A percentile compares a stretch with the other conserved stretches of the same genome.
phyloP scores from a whole-genome alignment of 2,797 vertebrate species.

The Paedocypris micromegethes region DNA sequence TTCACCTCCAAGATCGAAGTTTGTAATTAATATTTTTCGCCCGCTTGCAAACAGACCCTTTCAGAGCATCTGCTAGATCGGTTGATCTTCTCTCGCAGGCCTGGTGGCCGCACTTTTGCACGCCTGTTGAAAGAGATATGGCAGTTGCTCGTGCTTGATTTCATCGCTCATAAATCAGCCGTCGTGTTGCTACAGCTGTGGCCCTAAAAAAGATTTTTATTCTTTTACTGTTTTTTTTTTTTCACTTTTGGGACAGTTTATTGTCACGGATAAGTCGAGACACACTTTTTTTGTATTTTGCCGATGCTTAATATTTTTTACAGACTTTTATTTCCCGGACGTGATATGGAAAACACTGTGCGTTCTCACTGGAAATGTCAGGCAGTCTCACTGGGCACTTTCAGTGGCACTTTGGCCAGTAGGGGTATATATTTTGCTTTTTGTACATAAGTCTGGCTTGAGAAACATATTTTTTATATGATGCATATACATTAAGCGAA shows the following conservation, averaged over 20 bases:
- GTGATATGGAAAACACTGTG: neutral
- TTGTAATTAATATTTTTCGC: constrained; percentile 60
- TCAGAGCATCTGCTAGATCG: constrained; percentile 44
- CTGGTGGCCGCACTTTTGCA: neutral
- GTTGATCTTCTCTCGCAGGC: constrained; percentile 15
- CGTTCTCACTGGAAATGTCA: constrained; percentile 65
- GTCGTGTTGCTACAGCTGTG: constrained; percentile 29
- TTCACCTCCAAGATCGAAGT: constrained; percentile 58
- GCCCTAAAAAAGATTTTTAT: neutral
- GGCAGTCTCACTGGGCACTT: too few relatives aligned
- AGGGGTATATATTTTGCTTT: constrained; percentile 66
- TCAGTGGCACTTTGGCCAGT: constrained; percentile 54
- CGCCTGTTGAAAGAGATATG: constrained; percentile 18
- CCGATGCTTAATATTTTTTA: too few relatives aligned
- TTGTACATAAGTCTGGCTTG: constrained; percentile 71
- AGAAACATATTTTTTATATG: constrained; percentile 64
- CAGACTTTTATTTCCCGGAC: too few relatives aligned
- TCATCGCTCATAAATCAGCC: constrained; percentile 33
- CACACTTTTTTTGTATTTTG: too few relatives aligned
- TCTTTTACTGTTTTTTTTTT: too few relatives aligned
- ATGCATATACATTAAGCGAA: constrained; percentile 60
- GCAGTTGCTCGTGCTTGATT: constrained; percentile 25
- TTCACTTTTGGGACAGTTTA: too few relatives aligned
- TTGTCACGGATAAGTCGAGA: too few relatives aligned
- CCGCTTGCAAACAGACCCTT: constrained; percentile 39